phyloP scores from a whole-genome alignment of 2,888 invertebrate genomes.

The Buathra laborator region DNA sequence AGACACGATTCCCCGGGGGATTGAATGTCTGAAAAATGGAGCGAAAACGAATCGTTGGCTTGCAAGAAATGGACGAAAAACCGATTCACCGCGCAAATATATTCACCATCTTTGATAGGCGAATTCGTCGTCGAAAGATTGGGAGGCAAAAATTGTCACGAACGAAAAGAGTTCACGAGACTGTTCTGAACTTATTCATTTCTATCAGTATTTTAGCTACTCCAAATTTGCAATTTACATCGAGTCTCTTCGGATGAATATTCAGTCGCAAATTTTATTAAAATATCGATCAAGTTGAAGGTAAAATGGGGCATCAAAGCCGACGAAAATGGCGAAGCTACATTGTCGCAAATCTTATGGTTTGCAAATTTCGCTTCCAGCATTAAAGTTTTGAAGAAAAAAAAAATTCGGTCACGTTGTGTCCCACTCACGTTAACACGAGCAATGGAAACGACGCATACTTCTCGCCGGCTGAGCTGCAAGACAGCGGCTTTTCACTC shows the following conservation, averaged over 20 bases:
- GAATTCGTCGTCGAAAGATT: no score
- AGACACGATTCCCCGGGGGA: constrained; percentile 10
- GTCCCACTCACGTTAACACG: not conserved
- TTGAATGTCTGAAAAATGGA: constrained; percentile 30
- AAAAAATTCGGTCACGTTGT: not conserved
- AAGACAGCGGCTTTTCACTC: constrained; percentile 9
- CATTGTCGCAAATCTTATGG: not conserved
- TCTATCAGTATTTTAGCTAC: not conserved
- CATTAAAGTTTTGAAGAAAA: not conserved
- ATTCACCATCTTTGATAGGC: no score
- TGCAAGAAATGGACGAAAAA: not conserved
- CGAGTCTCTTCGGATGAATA: not conserved
- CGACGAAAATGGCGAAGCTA: not conserved
- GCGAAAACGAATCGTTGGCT: constrained; percentile 1
- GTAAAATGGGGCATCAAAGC: no score
- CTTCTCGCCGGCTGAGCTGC: not conserved
- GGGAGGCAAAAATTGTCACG: no score
- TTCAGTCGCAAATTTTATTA: not conserved
- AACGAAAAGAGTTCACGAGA: not conserved
- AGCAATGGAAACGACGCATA: not conserved
- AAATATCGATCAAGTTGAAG: no score
- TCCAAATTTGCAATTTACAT: not conserved
- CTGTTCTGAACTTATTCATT: not conserved
- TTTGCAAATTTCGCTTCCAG: not conserved
- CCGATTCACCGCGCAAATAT: not conserved